Evolutionary conservation across 1,140 invertebrate genomes (phyloP).

Genomic region (Rhysida immarginata): DNA sequence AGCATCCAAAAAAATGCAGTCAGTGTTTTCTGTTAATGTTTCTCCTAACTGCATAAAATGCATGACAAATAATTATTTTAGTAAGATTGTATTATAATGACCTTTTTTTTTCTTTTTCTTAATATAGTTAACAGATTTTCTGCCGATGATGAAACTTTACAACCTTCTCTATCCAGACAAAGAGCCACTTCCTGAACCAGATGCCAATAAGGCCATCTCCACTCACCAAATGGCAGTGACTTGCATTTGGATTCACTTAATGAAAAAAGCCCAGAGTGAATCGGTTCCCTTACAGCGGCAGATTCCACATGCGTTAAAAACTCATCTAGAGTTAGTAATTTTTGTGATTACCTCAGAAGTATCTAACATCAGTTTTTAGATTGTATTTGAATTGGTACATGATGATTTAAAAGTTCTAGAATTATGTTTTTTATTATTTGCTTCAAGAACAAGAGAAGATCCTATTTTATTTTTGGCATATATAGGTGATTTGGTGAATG

Average conservation of each 20-base stretch:
- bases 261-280: constrained; percentile 79
- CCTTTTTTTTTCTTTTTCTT: constrained; percentile 15
- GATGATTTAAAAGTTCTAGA: too few relatives aligned
- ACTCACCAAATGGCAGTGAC: constrained; percentile 85
- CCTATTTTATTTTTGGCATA: too few relatives aligned
- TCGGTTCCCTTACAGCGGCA: constrained; percentile 53
- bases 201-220: constrained; percentile 62
- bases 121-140: constrained; percentile 60
- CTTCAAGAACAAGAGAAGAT: too few relatives aligned
- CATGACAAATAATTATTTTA: too few relatives aligned
- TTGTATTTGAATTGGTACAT: too few relatives aligned
- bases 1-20: constrained; percentile 88
- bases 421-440: too few relatives aligned
- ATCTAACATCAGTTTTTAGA: too few relatives aligned
- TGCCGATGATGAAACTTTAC: constrained; percentile 79
- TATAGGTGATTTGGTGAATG: too few relatives aligned
- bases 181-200: constrained; percentile 74
- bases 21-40: constrained; percentile 28
- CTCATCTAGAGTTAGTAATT: constrained; percentile 55
- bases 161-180: constrained; percentile 85
- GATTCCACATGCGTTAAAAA: constrained; percentile 63
- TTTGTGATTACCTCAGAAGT: too few relatives aligned
- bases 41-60: background rate
- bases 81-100: constrained; percentile 2
- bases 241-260: constrained; percentile 89